phyloP scores from a whole-genome alignment of 2,888 invertebrate species.

The Heliconius ethilla region DNA sequence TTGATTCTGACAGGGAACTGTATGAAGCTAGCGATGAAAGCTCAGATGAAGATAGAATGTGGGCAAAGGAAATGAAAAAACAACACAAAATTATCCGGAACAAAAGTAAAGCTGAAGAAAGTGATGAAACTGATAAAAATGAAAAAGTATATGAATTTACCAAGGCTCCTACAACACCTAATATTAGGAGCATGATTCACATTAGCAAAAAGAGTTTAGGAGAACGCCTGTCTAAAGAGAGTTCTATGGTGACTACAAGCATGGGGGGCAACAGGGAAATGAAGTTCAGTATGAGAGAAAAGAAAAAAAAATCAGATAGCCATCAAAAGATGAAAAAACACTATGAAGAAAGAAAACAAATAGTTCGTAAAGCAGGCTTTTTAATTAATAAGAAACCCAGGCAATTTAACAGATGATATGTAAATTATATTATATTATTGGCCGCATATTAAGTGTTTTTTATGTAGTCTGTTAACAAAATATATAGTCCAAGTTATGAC shows the following conservation, averaged over 20 bases:
- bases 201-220: conserved; percentile 86
- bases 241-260: conserved; percentile 73
- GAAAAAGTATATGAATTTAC: conserved; percentile 59
- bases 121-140: conserved; percentile 48
- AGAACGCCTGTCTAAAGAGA: conserved; percentile 86
- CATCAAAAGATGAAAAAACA: conserved; percentile 85
- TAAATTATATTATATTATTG: neutral
- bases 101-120: conserved; percentile 52
- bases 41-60: conserved; percentile 91
- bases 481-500: neutral
- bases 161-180: conserved; percentile 78
- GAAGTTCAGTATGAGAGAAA: conserved; percentile 86
- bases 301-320: conserved; percentile 78
- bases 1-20: conserved; percentile 80
- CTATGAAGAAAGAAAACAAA: conserved; percentile 85
- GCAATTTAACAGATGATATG: conserved; percentile 5
- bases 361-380: conserved; percentile 78
- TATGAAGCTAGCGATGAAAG: conserved; percentile 74
- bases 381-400: conserved; percentile 59
- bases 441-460: neutral
- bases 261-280: conserved; percentile 89
- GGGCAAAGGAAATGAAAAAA: conserved; percentile 90
- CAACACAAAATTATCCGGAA: conserved; percentile 85
- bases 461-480: neutral
- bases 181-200: conserved; percentile 75